These are phyloP conservation scores for Oreochromis grahami DNA, from an alignment of 2,797 vertebrate species.

Conservation along the genomic window DNA sequence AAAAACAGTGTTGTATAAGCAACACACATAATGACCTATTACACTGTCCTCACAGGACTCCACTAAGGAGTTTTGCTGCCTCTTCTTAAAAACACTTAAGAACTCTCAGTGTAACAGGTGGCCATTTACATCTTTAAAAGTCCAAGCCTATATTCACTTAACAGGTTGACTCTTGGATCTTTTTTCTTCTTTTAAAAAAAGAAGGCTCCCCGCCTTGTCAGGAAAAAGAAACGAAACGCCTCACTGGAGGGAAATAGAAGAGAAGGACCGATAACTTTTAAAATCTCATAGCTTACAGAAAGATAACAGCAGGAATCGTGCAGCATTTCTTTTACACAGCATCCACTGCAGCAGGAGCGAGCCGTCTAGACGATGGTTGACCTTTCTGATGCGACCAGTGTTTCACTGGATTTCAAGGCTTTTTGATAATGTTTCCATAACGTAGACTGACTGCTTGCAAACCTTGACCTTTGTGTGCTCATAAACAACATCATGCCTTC, in stretches of 20 bases:
- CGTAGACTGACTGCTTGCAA: slow-evolving; percentile 28
- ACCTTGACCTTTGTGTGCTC: slow-evolving; percentile 38
- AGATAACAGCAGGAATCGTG: slow-evolving; percentile 17
- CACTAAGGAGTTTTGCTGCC: neutral
- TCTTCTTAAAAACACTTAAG: neutral
- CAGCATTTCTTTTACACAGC: slow-evolving; percentile 8
- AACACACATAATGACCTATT: neutral
- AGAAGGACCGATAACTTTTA: neutral
- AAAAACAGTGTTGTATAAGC: neutral
- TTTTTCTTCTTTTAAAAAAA: neutral
- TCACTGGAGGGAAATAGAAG: neutral
- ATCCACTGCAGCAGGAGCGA: slow-evolving; percentile 15
- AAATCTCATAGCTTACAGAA: neutral
- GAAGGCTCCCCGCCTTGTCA: neutral
- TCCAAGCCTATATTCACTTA: neutral
- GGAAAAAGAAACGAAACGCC: neutral
- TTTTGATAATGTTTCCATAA: slow-evolving; percentile 38
- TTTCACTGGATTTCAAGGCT: slow-evolving; percentile 16
- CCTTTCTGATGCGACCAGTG: slow-evolving; percentile 55
- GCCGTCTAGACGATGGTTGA: slow-evolving; percentile 59
- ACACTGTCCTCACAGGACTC: neutral
- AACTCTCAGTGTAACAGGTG: neutral
- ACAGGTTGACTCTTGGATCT: neutral
- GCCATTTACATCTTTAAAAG: neutral
- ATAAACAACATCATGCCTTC: neutral